phyloP scores from a whole-genome alignment of 92 coral and sea anemone genomes.

The Parazoanthus swiftii region DNA sequence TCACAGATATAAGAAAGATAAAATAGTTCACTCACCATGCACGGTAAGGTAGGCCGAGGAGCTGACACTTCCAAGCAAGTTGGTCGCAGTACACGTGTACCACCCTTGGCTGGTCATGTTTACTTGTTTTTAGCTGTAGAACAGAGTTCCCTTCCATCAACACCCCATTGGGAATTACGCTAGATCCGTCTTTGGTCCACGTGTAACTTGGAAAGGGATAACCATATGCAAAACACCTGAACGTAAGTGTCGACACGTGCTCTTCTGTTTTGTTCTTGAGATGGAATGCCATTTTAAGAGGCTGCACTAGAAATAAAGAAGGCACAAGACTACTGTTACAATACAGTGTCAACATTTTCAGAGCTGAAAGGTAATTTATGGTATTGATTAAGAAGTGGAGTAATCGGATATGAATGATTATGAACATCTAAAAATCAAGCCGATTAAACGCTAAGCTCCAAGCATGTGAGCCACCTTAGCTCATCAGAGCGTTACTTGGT shows the following conservation, averaged over 20 bases:
- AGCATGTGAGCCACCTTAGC: too few species aligned
- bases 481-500: too few species aligned
- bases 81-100: conserved; percentile 22
- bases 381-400: too few species aligned
- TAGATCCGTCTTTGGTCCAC: conserved; percentile 29
- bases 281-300: neutral
- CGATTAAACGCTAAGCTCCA: too few species aligned
- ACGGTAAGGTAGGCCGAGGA: neutral
- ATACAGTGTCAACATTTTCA: neutral
- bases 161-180: conserved; percentile 3
- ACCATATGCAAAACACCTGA: conserved; percentile 8
- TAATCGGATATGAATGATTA: too few species aligned
- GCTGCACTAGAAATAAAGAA: neutral
- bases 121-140: conserved; percentile 6
- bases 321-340: neutral
- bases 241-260: neutral
- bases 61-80: conserved; percentile 1
- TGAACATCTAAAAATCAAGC: too few species aligned
- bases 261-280: conserved; percentile 22
- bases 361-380: neutral
- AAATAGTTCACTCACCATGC: neutral
- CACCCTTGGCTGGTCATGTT: conserved; percentile 5
- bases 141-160: conserved; percentile 1
- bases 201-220: conserved; percentile 25
- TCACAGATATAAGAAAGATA: too few species aligned